Conservation (phyloP, 2,113 vertebrate genomes). For the Scolopax mira region DNA sequence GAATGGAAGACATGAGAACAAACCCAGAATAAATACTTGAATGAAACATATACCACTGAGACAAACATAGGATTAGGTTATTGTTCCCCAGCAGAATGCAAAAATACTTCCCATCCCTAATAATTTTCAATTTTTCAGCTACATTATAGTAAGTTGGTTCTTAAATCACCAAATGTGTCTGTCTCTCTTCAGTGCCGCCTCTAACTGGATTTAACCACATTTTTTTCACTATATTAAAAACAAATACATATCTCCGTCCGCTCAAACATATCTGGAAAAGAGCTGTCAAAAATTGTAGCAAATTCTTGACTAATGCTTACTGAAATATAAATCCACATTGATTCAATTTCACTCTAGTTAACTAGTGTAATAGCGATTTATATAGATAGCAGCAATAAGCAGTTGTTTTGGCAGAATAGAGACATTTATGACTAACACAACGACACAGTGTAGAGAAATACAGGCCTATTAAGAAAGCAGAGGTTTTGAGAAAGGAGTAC, state of each 20-base stretch:
- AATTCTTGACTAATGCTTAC: background rate
- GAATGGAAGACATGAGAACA: background rate
- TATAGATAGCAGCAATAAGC: background rate
- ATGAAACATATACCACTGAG: background rate
- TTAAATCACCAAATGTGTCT: rapidly evolving
- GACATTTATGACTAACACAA: background rate
- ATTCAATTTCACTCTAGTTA: background rate
- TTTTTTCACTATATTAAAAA: background rate
- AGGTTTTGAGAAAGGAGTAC: background rate
- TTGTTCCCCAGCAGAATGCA: background rate
- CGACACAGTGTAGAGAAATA: background rate
- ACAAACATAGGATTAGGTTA: background rate
- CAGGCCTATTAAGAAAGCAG: background rate
- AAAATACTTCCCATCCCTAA: background rate
- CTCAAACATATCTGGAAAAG: background rate
- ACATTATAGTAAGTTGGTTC: background rate
- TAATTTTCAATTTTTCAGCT: background rate
- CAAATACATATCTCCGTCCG: background rate
- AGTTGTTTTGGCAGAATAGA: background rate
- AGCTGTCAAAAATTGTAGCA: background rate
- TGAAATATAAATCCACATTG: background rate
- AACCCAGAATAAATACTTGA: background rate
- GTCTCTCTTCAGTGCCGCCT: background rate
- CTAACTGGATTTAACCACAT: background rate
- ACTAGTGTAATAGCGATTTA: background rate